Percentiles rank a stretch among this genome's conserved stretches.
phyloP scores from a whole-genome alignment of 2,113 vertebrate genomes.

The Cisticola juncidis region DNA sequence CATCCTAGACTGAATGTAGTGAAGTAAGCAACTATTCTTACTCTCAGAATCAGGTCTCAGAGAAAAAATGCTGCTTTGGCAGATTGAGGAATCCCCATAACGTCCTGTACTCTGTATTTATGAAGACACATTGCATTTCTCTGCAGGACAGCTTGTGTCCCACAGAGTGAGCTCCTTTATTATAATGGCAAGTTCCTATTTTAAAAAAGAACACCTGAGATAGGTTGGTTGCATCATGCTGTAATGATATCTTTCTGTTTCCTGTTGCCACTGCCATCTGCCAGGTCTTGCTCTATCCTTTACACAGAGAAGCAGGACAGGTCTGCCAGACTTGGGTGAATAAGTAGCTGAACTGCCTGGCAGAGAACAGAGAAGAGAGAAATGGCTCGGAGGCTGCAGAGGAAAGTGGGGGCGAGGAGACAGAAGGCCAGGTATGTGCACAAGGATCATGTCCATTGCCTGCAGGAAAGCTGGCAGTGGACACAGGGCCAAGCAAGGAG shows the following conservation, averaged over 20 bases:
- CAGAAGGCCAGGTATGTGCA: neutral
- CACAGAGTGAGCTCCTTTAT: neutral
- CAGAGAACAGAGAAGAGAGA: neutral
- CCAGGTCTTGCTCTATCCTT: neutral
- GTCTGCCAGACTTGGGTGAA: neutral
- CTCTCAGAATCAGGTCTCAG: neutral
- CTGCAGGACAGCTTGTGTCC: neutral
- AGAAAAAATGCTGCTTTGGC: neutral
- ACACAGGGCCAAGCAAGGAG: fast-evolving
- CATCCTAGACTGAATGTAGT: neutral
- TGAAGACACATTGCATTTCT: neutral
- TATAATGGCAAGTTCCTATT: neutral
- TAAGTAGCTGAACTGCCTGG: neutral
- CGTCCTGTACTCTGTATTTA: neutral
- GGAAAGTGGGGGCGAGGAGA: neutral
- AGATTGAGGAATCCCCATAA: neutral
- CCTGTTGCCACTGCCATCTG: constrained; percentile 30
- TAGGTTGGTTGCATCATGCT: neutral
- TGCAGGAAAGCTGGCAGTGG: neutral
- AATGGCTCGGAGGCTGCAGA: neutral
- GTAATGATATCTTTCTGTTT: neutral
- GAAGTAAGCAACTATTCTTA: neutral
- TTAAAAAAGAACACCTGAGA: constrained; percentile 20
- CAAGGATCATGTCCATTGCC: neutral
- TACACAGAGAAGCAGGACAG: neutral